phyloP scores from a whole-genome alignment of 2,888 invertebrate species.

The Criorhina ranunculi region DNA sequence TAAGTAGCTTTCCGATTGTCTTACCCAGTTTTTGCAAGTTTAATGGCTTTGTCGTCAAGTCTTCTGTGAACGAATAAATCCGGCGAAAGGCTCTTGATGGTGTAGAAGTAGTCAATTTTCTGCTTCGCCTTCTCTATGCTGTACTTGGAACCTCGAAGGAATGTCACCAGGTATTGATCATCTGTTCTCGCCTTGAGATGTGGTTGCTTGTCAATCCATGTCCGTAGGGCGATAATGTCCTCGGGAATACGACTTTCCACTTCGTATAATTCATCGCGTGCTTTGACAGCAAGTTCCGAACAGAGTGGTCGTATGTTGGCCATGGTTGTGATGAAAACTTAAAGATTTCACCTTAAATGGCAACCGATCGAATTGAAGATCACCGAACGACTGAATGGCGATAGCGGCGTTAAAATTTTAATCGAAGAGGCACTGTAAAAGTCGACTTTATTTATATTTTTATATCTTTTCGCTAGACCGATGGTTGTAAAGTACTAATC shows the following conservation, averaged over 20 bases:
- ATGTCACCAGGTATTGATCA: constrained; percentile 85
- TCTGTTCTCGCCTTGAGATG: constrained; percentile 83
- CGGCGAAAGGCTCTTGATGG: constrained; percentile 85
- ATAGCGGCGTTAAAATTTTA: not conserved
- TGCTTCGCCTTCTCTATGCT: constrained; percentile 86
- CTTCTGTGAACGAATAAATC: constrained; percentile 85
- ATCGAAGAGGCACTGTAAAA: not conserved
- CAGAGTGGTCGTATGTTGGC: constrained; percentile 79
- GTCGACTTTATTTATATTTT: not conserved
- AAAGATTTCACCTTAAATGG: not conserved
- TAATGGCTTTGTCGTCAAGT: constrained; percentile 78
- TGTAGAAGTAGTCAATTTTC: constrained; percentile 86
- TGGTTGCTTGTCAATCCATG: constrained; percentile 85
- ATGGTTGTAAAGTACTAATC: no score
- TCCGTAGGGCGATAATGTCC: constrained; percentile 83
- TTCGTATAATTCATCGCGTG: constrained; percentile 85
- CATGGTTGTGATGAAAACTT: constrained; percentile 65
- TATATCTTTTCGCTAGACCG: no score
- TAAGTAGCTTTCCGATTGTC: no score
- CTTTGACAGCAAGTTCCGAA: constrained; percentile 81
- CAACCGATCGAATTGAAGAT: constrained; percentile 9
- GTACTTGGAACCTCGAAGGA: constrained; percentile 86
- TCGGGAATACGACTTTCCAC: constrained; percentile 81
- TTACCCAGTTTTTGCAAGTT: constrained; percentile 83
- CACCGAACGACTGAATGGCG: not conserved